Evolutionary conservation across 2,797 vertebrate species (phyloP).

Genomic region (Eurystomus glaucurus): DNA sequence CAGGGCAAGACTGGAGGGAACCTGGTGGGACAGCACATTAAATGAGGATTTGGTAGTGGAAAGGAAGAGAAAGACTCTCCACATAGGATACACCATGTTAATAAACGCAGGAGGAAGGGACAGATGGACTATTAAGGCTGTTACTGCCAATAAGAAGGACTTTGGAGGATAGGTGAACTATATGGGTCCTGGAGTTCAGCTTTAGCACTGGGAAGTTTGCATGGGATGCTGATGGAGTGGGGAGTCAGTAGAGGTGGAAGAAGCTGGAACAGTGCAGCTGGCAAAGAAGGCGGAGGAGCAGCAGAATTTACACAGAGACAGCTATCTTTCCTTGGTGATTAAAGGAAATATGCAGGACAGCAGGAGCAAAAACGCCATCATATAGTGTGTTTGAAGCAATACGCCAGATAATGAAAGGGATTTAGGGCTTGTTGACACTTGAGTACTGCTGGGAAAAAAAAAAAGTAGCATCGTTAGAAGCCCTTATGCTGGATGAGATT

Average conservation of each 20-base stretch:
- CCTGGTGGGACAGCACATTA: not conserved
- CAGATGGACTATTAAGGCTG: not conserved
- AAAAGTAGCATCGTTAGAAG: not conserved
- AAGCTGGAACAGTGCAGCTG: not conserved
- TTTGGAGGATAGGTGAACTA: not conserved
- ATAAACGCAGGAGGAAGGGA: not conserved
- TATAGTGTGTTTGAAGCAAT: not conserved
- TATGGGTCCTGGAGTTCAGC: not conserved
- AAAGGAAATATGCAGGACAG: not conserved
- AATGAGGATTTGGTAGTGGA: not conserved
- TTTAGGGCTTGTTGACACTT: slow-evolving; percentile 9
- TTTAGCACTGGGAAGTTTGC: not conserved
- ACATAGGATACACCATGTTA: not conserved
- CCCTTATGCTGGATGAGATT: not conserved
- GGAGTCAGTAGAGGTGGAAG: not conserved
- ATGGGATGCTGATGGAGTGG: not conserved
- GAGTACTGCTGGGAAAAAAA: not conserved
- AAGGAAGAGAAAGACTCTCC: not conserved
- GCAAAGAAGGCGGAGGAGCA: not conserved
- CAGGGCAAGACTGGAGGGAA: not conserved
- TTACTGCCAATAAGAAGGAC: not conserved
- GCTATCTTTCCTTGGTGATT: not conserved
- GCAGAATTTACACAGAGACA: not conserved
- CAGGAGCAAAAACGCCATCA: not conserved
- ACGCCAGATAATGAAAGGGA: not conserved